Evolutionary conservation across 2,797 vertebrate species (phyloP).

Genomic region (Champsocephalus gunnari): DNA sequence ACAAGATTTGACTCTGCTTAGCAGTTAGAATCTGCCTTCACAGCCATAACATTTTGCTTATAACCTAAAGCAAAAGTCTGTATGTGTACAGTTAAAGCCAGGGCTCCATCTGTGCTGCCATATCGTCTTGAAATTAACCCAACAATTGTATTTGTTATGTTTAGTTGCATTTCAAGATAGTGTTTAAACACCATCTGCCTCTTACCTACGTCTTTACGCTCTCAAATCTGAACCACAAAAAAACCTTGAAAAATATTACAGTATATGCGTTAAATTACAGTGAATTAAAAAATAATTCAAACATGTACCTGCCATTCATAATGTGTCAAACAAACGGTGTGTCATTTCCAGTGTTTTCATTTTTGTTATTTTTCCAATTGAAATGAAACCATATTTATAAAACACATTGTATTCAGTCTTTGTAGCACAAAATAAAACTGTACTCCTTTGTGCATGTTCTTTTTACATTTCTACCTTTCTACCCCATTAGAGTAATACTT

Average conservation of each 20-base stretch:
- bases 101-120: slow-evolving; percentile 62
- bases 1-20: slow-evolving; percentile 26
- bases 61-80: slow-evolving; percentile 49
- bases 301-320: slow-evolving; percentile 12
- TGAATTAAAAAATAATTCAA: slow-evolving; percentile 31
- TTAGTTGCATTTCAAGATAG: slow-evolving; percentile 58
- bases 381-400: background rate
- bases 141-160: slow-evolving; percentile 57
- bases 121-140: slow-evolving; percentile 50
- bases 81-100: slow-evolving; percentile 30
- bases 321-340: slow-evolving; percentile 1
- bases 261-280: slow-evolving; percentile 31
- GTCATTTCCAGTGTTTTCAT: slow-evolving; percentile 9
- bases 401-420: background rate
- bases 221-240: slow-evolving; percentile 42
- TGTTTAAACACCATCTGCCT: slow-evolving; percentile 66
- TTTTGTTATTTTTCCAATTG: background rate
- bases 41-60: slow-evolving; percentile 26
- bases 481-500: slow-evolving; percentile 11
- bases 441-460: background rate
- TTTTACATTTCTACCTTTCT: slow-evolving; percentile 11
- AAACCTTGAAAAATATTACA: slow-evolving; percentile 57
- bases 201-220: slow-evolving; percentile 48
- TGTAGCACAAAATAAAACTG: background rate
- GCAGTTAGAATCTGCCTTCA: slow-evolving; percentile 23